Conservation (phyloP, 2,113 vertebrate species). For the Syrrhaptes paradoxus region DNA sequence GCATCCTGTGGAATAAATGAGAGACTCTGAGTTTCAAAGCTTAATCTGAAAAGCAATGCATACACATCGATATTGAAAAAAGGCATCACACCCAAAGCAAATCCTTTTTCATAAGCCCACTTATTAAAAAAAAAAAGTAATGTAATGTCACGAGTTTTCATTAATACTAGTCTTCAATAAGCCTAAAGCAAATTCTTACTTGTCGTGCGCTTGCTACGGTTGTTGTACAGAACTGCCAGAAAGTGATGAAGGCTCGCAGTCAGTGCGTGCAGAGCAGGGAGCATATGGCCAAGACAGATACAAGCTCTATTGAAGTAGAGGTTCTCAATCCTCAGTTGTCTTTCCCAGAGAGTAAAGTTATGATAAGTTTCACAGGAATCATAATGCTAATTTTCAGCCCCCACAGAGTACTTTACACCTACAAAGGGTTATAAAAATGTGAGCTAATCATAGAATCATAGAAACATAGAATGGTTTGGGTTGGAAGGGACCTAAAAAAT, state of each 20-base stretch:
- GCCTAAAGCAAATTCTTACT: constrained; percentile 58
- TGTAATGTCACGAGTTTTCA: constrained; percentile 58
- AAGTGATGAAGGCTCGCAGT: not conserved
- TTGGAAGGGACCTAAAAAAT: too few relatives aligned
- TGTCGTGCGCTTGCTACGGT: not conserved
- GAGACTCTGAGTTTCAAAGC: not conserved
- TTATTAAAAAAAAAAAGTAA: constrained; percentile 56
- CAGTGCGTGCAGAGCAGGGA: not conserved
- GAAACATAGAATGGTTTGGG: too few relatives aligned
- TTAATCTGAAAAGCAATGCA: constrained; percentile 3
- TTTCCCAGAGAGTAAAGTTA: not conserved
- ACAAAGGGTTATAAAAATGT: not conserved
- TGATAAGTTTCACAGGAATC: not conserved
- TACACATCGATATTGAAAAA: not conserved
- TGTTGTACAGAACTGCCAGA: constrained; percentile 17
- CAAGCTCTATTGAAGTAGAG: not conserved
- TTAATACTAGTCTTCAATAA: constrained; percentile 58
- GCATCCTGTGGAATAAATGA: not conserved
- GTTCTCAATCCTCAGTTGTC: not conserved
- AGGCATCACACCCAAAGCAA: constrained; percentile 4
- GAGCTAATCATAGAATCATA: not conserved
- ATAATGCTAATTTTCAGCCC: not conserved
- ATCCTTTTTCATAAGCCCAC: constrained; percentile 49
- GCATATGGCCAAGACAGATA: fast-evolving
- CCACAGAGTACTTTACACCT: not conserved